A percentile compares a stretch with the other conserved stretches of the same genome.
Conservation (phyloP, 2,888 invertebrate species). For the Pyrrhosoma nymphula region DNA sequence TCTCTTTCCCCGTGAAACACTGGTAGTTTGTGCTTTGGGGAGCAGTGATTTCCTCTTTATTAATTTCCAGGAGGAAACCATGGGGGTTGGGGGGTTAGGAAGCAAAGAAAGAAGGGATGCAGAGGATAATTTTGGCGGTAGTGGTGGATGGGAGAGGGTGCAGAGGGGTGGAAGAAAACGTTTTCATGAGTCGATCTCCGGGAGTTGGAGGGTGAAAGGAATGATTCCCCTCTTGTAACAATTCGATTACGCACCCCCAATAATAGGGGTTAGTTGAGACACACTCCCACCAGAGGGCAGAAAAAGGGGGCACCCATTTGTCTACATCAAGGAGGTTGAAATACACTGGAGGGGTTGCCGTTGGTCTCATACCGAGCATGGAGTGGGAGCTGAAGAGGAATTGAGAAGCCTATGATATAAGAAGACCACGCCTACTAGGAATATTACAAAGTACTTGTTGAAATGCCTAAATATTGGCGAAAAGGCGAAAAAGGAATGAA, state of each 20-base stretch:
- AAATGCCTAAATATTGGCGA: too few relatives aligned
- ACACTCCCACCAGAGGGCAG: conserved; percentile 52
- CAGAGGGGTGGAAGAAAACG: not conserved
- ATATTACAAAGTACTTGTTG: too few relatives aligned
- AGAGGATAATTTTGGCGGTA: too few relatives aligned
- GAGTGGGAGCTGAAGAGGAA: not conserved
- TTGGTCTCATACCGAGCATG: not conserved
- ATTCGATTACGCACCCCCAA: conserved; percentile 54
- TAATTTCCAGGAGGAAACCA: conserved; percentile 49
- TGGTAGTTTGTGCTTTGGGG: conserved; percentile 52
- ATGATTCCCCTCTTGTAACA: conserved; percentile 43
- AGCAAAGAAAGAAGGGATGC: not conserved
- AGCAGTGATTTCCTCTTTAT: conserved; percentile 66
- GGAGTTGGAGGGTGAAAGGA: not conserved
- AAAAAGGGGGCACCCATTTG: conserved; percentile 59
- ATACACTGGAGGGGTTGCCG: not conserved
- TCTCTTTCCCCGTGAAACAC: not conserved
- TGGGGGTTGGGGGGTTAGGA: not conserved
- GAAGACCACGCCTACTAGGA: too few relatives aligned
- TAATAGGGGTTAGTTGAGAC: conserved; percentile 66
- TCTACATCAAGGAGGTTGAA: conserved; percentile 32
- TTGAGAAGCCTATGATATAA: too few relatives aligned
- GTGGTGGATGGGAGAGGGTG: too few relatives aligned
- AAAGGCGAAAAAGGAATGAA: too few relatives aligned
- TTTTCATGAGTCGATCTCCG: not conserved